These are phyloP conservation scores for Neoitamus cyanurus DNA, from an alignment of 2,888 invertebrate genomes.

Conservation along the genomic window DNA sequence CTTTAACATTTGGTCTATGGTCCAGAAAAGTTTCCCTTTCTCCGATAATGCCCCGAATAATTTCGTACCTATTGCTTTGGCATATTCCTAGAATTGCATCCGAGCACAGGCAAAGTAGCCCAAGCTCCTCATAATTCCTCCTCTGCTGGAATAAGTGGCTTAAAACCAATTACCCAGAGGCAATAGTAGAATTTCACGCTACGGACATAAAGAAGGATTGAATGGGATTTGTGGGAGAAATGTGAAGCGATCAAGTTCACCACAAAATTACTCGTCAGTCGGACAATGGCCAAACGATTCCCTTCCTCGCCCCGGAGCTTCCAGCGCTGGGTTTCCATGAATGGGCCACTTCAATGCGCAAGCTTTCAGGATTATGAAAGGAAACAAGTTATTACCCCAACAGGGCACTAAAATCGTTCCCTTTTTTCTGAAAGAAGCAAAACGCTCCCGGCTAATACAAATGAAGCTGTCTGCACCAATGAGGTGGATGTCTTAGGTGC, in stretches of 20 bases:
- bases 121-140: neutral
- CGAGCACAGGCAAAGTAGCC: neutral
- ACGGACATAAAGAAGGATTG: conserved; percentile 22
- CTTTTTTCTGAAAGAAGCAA: neutral
- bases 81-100: neutral
- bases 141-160: neutral
- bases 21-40: neutral
- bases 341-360: neutral
- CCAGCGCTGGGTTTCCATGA: neutral
- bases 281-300: conserved; percentile 26
- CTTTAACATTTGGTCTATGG: neutral
- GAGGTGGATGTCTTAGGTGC: conserved; percentile 11
- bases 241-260: conserved; percentile 31
- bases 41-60: neutral
- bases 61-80: neutral
- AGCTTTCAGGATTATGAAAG: conserved; percentile 33
- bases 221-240: conserved; percentile 14
- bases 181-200: neutral
- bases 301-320: neutral
- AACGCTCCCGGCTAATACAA: neutral
- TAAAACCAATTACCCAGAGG: conserved; percentile 5
- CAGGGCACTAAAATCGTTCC: conserved; percentile 9
- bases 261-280: conserved; percentile 24
- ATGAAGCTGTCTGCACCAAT: conserved; percentile 31
- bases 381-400: conserved; percentile 32